Conservation (phyloP, 2,888 invertebrate genomes). For the Bruchidius siliquastri region DNA sequence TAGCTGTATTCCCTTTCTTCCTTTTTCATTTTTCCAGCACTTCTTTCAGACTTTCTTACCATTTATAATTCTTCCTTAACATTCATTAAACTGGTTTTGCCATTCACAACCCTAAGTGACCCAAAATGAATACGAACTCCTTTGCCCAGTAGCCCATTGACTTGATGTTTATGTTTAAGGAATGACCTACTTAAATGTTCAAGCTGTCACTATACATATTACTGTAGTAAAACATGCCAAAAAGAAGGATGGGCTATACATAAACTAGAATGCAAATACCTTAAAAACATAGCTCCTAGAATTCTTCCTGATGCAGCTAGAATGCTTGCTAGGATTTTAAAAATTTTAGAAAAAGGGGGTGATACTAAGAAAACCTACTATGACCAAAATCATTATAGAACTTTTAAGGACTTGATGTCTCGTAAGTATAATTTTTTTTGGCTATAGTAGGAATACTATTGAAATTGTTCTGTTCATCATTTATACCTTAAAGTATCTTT, state of each 20-base stretch:
- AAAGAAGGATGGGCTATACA: constrained; percentile 76
- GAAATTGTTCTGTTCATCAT: no score
- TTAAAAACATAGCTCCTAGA: constrained; percentile 67
- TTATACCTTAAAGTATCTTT: no score
- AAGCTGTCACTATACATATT: constrained; percentile 76
- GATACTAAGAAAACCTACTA: constrained; percentile 64
- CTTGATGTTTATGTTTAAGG: constrained; percentile 46
- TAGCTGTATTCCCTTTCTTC: no score
- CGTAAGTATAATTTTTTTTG: constrained; percentile 58
- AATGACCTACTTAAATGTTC: constrained; percentile 74
- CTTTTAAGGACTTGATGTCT: constrained; percentile 85
- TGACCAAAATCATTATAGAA: constrained; percentile 63
- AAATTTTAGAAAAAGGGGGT: constrained; percentile 65
- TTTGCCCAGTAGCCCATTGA: no score
- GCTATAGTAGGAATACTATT: not conserved
- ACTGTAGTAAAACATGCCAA: constrained; percentile 79
- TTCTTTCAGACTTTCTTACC: no score
- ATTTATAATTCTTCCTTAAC: no score
- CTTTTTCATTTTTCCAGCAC: no score
- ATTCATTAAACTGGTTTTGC: no score
- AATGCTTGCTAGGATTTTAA: constrained; percentile 70
- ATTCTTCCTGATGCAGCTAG: constrained; percentile 78
- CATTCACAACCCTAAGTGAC: no score
- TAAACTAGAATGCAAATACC: constrained; percentile 75
- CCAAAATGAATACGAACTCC: no score